These are phyloP conservation scores for Prosopocoilus inquinatus DNA, from an alignment of 2,888 invertebrate genomes.

Conservation along the genomic window DNA sequence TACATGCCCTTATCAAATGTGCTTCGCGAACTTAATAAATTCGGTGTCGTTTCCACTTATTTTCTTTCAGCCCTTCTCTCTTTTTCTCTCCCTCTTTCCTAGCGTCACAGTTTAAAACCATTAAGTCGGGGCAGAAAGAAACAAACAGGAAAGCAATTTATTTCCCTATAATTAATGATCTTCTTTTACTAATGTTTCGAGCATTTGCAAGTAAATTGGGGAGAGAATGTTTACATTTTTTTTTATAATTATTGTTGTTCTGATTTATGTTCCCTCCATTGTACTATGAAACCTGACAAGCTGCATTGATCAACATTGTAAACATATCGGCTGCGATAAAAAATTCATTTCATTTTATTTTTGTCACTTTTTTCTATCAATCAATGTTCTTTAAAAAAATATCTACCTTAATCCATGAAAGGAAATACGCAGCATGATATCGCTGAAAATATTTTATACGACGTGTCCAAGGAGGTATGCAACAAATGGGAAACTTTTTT, in stretches of 20 bases:
- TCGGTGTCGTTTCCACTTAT: neutral
- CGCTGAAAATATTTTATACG: no score
- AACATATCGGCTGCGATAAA: no score
- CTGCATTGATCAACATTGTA: no score
- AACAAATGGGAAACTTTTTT: no score
- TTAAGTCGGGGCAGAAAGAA: neutral
- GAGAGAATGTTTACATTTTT: neutral
- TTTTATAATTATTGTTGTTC: neutral
- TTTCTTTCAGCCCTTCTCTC: neutral
- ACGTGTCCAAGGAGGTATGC: no score
- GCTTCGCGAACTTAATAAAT: neutral
- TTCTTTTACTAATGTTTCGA: neutral
- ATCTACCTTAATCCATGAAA: no score
- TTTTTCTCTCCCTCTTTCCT: neutral
- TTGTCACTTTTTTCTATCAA: no score
- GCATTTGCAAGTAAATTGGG: neutral
- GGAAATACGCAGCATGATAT: no score
- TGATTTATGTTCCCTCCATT: no score
- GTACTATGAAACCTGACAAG: no score
- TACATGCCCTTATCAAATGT: neutral
- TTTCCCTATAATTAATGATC: slow-evolving; percentile 1
- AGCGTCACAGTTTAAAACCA: neutral
- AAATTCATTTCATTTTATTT: no score
- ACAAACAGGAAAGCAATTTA: slow-evolving; percentile 2
- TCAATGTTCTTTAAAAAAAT: no score